Conservation (phyloP, 2,888 invertebrate genomes). For the Didymodactylos carnosus region DNA sequence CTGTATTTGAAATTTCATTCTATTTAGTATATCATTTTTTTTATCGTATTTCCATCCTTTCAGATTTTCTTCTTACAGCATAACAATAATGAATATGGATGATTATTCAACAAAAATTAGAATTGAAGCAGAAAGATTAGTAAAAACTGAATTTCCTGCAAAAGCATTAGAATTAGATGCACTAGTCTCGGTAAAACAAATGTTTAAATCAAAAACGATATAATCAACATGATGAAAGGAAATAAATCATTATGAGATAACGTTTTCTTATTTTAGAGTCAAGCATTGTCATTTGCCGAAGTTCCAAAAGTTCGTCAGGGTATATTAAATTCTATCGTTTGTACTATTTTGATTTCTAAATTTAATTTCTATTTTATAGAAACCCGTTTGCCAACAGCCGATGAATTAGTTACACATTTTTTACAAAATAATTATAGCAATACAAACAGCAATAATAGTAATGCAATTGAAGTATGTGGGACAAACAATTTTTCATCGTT, state of each 20-base stretch:
- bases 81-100: constrained; percentile 17
- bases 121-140: constrained; percentile 52
- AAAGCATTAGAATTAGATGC: constrained; percentile 76
- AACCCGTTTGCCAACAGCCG: neutral
- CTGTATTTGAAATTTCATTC: no score
- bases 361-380: no score
- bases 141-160: constrained; percentile 70
- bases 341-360: no score
- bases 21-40: no score
- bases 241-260: neutral
- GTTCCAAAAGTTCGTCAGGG: neutral
- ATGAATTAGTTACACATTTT: neutral
- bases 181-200: constrained; percentile 44
- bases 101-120: constrained; percentile 25
- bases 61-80: no score
- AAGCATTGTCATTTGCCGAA: neutral
- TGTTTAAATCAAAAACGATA: neutral
- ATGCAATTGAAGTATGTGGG: neutral
- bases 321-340: no score
- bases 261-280: neutral
- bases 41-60: no score
- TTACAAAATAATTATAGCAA: no score
- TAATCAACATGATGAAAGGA: no score
- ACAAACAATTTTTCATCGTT: no score
- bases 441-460: neutral